A percentile compares a stretch with the other conserved stretches of the same genome.
Evolutionary conservation across 92 coral and sea anemone species (phyloP).

Genomic region (Siderastrea siderea): DNA sequence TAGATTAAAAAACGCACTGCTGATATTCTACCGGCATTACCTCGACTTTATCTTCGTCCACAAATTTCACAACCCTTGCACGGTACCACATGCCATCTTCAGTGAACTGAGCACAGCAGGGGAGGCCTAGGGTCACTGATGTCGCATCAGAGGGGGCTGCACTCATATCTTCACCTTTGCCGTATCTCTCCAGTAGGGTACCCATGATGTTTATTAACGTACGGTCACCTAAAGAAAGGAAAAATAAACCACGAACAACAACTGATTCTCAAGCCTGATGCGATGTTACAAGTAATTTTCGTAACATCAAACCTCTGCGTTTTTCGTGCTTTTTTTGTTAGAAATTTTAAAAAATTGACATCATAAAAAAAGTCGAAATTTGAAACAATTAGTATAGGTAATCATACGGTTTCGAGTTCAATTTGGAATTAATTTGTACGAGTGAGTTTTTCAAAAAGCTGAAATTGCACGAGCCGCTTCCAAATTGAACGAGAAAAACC

Average conservation of each 20-base stretch:
- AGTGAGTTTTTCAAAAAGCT: no score
- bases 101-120: slow-evolving; percentile 88
- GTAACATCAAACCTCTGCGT: no score
- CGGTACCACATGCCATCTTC: slow-evolving; percentile 97
- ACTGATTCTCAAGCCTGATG: not conserved
- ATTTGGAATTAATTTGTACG: no score
- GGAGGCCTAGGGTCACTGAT: slow-evolving; percentile 74
- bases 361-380: no score
- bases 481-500: no score
- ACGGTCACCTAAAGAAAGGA: slow-evolving; percentile 70
- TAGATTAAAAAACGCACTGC: no score
- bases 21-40: slow-evolving; percentile 10
- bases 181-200: slow-evolving; percentile 55
- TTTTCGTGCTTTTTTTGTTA: no score
- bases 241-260: not conserved
- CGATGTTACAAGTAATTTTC: no score
- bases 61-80: slow-evolving; percentile 66
- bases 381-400: no score
- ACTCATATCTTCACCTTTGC: slow-evolving; percentile 37
- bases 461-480: no score
- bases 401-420: no score
- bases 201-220: slow-evolving; percentile 87
- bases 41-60: slow-evolving; percentile 65
- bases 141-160: slow-evolving; percentile 56
- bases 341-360: no score